Evolutionary conservation across 1,140 invertebrate genomes (phyloP), one percentile per base, ranked within the genome.

Genomic region (Magallana ariakensis): DNA sequence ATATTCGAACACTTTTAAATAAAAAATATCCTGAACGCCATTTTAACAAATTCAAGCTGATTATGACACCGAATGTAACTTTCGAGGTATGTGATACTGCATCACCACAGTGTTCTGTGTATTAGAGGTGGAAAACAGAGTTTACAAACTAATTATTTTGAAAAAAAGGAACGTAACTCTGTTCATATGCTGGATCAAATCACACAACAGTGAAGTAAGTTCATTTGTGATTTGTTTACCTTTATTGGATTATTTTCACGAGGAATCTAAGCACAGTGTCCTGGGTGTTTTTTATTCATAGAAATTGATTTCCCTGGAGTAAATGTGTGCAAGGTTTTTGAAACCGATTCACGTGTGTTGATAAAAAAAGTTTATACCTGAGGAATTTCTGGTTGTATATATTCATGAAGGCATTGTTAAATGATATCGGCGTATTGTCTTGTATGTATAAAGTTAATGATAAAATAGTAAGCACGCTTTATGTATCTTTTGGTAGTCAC

Each of bases 1-100:
- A 84, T 66, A 90, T 91, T 90, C 90, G 89, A 90, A 90, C 89
- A 84, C 55, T 84, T 57, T 58, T 26, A 83, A 83, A 58, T 58
- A 56, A 54, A 84, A 54, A 60, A 57, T 57, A 84, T 19, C 26
- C 9, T 84, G 22, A 15, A 58, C 54, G 54, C 54, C 46, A 58
- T 84, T 58, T 84, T 57, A 11, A 56, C 15, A n/a, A 84, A 58
- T 58, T 57, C 11, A 84, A 60, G 6, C 16, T 82, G 55, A 84
- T 84, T 84, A 58, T 84, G 55, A 84, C 55, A 84, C 26, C 11
- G 82, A 84, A n/a, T 22, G 22, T 84, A 22, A 84, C 55, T 46
- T 56, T 46, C 55, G 82, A 84, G 82, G 82, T 84, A 84, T 60
- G 56, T 84, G 56, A 33, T 58, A 57, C 55, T 58, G 82, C 22